Conservation (phyloP, 2,888 invertebrate genomes). For the Desoria tigrina region DNA sequence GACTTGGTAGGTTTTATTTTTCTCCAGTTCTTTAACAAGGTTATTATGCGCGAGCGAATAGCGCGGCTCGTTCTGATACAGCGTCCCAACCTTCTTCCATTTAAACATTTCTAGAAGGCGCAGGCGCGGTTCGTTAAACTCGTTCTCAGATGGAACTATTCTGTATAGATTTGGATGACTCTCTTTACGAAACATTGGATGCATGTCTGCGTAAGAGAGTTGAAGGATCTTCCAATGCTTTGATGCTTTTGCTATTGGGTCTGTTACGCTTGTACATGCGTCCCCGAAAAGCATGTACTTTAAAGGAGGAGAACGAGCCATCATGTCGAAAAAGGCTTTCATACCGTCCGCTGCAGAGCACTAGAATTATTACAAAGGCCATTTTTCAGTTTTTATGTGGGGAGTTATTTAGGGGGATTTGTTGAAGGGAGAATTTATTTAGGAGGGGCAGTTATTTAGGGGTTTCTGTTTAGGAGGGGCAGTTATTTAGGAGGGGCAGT, state of each 20-base stretch:
- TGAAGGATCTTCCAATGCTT: constrained; percentile 96
- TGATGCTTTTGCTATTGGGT: constrained; percentile 94
- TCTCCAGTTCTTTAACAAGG: constrained; percentile 81
- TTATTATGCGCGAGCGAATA: constrained; percentile 89
- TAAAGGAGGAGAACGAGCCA: constrained; percentile 68
- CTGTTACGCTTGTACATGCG: constrained; percentile 93
- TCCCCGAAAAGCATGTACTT: constrained; percentile 95
- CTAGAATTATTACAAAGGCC: constrained; percentile 60
- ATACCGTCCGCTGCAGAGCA: constrained; percentile 92
- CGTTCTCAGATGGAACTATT: constrained; percentile 93
- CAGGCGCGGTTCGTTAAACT: constrained; percentile 89
- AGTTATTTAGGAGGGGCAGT: no score
- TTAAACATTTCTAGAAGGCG: constrained; percentile 86
- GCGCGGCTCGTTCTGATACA: constrained; percentile 93
- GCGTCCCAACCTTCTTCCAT: constrained; percentile 96
- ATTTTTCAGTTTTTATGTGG: not conserved
- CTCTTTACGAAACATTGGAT: constrained; percentile 92
- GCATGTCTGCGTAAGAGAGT: constrained; percentile 95
- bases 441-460: no score
- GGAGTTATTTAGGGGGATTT: no score
- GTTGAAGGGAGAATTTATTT: no score
- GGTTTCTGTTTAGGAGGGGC: no score
- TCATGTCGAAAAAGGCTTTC: constrained; percentile 94
- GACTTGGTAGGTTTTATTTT: constrained; percentile 71
- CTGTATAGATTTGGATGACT: constrained; percentile 96